Percentiles rank a stretch among this genome's conserved stretches.
These are phyloP conservation scores for Plectus sambesii DNA, from an alignment of 1,140 invertebrate genomes.

Conservation along the genomic window DNA sequence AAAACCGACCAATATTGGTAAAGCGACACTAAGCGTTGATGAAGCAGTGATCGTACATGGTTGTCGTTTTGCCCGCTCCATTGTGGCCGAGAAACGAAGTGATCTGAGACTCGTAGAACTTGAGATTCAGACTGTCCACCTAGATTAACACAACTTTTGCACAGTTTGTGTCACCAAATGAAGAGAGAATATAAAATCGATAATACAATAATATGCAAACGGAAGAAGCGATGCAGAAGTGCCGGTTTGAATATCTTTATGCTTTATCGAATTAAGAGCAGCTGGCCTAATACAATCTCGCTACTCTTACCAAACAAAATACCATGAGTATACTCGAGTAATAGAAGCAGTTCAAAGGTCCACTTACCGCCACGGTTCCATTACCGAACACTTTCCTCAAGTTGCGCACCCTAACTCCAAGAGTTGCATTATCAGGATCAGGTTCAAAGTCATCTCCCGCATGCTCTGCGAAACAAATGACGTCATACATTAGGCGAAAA, in stretches of 20 bases:
- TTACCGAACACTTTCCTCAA: conserved; percentile 55
- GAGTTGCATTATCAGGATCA: conserved; percentile 51
- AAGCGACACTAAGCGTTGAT: conserved; percentile 46
- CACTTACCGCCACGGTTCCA: conserved; percentile 58
- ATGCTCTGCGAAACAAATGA: no score
- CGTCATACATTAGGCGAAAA: no score
- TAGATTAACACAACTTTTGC: conserved; percentile 17
- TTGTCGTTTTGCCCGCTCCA: conserved; percentile 42
- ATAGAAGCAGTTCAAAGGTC: no score
- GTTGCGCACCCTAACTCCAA: conserved; percentile 57
- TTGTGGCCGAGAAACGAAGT: conserved; percentile 49
- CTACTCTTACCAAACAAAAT: no score
- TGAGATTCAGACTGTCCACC: conserved; percentile 43
- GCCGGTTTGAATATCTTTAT: no score
- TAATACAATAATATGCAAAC: no score
- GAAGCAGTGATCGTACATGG: conserved; percentile 27
- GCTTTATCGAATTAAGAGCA: no score
- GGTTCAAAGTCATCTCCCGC: no score
- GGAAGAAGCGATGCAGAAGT: no score
- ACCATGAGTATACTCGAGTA: no score
- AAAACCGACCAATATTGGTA: no score
- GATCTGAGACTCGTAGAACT: conserved; percentile 50
- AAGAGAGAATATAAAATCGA: conserved; percentile 55
- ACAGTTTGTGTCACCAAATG: conserved; percentile 53
- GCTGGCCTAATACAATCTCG: no score